Evolutionary conservation across 2,113 vertebrate genomes (phyloP), one percentile per base, ranked within the genome.

Genomic region (Lota lota): DNA sequence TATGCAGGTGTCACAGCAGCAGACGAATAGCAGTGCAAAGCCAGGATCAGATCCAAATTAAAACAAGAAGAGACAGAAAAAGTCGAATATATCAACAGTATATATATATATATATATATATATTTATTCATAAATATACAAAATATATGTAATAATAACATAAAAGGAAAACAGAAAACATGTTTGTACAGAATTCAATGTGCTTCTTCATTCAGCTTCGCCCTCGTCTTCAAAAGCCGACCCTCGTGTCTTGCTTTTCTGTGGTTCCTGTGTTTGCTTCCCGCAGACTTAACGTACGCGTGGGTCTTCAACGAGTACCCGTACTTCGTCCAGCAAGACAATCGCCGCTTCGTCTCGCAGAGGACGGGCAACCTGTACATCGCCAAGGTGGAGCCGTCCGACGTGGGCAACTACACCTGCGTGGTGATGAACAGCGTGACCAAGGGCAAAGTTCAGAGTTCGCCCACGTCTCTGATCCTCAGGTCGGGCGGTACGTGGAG

Each of bases 251-350:
- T 33, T 61, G 57, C 2, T 61, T 24, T 22, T 4, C 56, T 19
- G n/a, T 22, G 0, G 16, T 36, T 51, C 51, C 33, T 12, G 21
- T 22, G 50, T 19, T 17, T 28, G 24, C 28, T 77, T 7, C 70
- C 36, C 75, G 14, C 77, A 98, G 96, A 95, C 33, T 58, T 94
- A 1, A 93, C 93, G 0, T 98, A 94, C 8, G 93, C 95, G 10
- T 98, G 95, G 95, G 92, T 96, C 88, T 96, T 97, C 90, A 98
- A 97, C 0, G 94, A 95, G 70, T 95, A 95, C 62, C 95, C 95
- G 0, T 93, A 94, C 0, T 96, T 95, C 24, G 95, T 98, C 10
- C 94, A 95, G 80, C 94, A 97, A 92, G 96, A 96, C 81, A 93
- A 91, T 36, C 92, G 95, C 3, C 90, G 95, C 8, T 98, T 97